Evolutionary conservation across 2,888 invertebrate species (phyloP).

Genomic region (Galerucella nymphaeae): DNA sequence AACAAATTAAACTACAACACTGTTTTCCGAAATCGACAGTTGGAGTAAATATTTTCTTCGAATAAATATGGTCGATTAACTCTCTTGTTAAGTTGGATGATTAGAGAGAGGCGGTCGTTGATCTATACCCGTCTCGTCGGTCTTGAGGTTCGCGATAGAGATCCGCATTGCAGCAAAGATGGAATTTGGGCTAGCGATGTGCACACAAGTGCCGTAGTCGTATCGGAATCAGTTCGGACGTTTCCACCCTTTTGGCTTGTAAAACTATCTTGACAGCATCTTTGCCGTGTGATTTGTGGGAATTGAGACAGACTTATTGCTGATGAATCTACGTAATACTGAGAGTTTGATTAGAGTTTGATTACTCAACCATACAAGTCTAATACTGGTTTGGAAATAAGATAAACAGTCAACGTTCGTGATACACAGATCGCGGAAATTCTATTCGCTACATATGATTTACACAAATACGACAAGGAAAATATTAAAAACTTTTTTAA

Average conservation of each 20-base stretch:
- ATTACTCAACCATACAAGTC: too few relatives aligned
- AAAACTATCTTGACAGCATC: slow-evolving; percentile 15
- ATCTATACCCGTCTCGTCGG: slow-evolving; percentile 7
- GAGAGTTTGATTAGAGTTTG: background rate
- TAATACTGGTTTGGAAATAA: too few relatives aligned
- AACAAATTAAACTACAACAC: too few relatives aligned
- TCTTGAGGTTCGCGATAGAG: slow-evolving; percentile 23
- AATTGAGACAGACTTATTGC: background rate
- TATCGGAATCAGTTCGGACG: slow-evolving; percentile 1
- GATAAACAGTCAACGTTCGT: too few relatives aligned
- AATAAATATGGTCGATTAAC: background rate
- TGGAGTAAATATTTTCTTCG: too few relatives aligned
- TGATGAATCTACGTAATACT: background rate
- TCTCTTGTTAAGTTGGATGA: slow-evolving; percentile 3
- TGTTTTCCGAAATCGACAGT: too few relatives aligned
- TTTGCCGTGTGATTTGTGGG: slow-evolving; percentile 1
- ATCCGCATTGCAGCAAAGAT: slow-evolving; percentile 35
- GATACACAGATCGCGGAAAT: too few relatives aligned
- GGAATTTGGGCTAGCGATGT: slow-evolving; percentile 20
- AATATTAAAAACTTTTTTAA: too few relatives aligned
- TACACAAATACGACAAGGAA: too few relatives aligned
- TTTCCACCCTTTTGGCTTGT: slow-evolving; percentile 5
- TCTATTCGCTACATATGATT: too few relatives aligned
- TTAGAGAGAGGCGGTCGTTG: background rate
- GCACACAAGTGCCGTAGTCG: slow-evolving; percentile 15